Base-by-base conservation (phyloP, 2,113 vertebrate species). In the Gadus macrocephalus region DNA sequence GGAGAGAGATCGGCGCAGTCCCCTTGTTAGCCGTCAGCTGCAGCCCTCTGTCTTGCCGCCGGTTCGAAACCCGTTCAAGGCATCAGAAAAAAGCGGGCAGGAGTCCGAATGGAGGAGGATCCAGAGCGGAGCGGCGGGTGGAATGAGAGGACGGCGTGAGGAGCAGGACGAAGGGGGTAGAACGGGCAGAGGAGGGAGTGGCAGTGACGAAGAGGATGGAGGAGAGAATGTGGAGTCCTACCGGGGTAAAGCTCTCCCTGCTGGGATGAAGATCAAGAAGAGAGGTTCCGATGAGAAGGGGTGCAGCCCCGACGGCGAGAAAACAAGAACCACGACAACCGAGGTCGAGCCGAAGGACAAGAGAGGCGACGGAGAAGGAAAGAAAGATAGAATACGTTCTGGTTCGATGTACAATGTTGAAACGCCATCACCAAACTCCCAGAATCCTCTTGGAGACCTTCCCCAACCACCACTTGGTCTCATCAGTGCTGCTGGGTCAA, bases 21-120 rank as follows among this genome's bases (percentile, higher is more conserved):
- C 83, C 81, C 59, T 85, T 3, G 38, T 70, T 8, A 4, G 49
- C 58, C 59, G 71, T 64, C 72, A 80, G 67, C 74, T 71, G 0
- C 78, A 78, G 38, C 19, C 78, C 20, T 85, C 71, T 63, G 83
- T 65, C 76, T 70, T 87, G 16, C 85, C 73, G 0, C 60, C 75
- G 9, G 88, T 88, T 64, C 91, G 92, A 88, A 99, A 99, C 82
- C 96, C 96, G 0, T 99, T 99, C 67, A 95, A 93, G 83, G 90
- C 89, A 31, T 73, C 91, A 0, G 72, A 79, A 31, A 92, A 92
- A 83, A 87, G 77, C 8, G 76, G 83, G 70, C 75, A 90, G 25
- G 77, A 77, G 5, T 88, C 86, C 0, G 77, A 81, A 63, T 88
- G 90, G 91, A 92, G 82, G 75, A 88, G 78, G 66, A 28, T 84